These are phyloP conservation scores for Deilephila porcellus DNA, from an alignment of 2,888 invertebrate species.

Conservation along the genomic window DNA sequence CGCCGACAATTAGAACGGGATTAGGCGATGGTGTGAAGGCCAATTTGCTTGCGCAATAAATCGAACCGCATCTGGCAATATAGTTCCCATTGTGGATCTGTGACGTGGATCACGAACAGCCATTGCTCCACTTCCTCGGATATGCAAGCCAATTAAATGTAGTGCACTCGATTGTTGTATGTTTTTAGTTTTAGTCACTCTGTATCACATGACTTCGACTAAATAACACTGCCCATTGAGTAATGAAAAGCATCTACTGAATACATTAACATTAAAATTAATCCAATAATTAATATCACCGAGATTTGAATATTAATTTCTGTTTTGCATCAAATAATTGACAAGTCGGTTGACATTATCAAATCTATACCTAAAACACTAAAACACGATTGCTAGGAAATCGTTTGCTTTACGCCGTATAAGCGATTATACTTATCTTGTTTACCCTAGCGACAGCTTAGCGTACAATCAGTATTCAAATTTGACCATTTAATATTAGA, in stretches of 20 bases:
- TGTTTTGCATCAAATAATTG: too few relatives aligned
- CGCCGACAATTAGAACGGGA: conserved; percentile 55
- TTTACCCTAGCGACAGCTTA: too few relatives aligned
- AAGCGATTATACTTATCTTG: too few relatives aligned
- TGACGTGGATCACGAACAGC: conserved; percentile 66
- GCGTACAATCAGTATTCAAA: too few relatives aligned
- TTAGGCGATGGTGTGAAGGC: conserved; percentile 63
- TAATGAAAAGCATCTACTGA: not conserved
- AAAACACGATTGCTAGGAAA: too few relatives aligned
- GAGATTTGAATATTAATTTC: not conserved
- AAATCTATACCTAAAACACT: too few relatives aligned
- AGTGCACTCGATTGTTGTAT: not conserved
- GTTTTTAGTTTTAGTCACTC: not conserved
- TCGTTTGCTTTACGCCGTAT: too few relatives aligned
- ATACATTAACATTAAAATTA: not conserved
- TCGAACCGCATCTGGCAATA: conserved; percentile 65
- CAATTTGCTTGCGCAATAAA: conserved; percentile 63
- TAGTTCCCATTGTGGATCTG: conserved; percentile 65
- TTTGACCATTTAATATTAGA: too few relatives aligned
- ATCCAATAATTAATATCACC: not conserved
- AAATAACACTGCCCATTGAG: not conserved
- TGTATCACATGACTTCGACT: not conserved
- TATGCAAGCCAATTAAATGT: conserved; percentile 39
- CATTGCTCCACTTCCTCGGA: conserved; percentile 58
- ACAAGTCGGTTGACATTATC: too few relatives aligned